A percentile compares a stretch with the other conserved stretches of the same genome.
Conservation (phyloP, 2,113 vertebrate genomes). For the Nycticryphes semicollaris region DNA sequence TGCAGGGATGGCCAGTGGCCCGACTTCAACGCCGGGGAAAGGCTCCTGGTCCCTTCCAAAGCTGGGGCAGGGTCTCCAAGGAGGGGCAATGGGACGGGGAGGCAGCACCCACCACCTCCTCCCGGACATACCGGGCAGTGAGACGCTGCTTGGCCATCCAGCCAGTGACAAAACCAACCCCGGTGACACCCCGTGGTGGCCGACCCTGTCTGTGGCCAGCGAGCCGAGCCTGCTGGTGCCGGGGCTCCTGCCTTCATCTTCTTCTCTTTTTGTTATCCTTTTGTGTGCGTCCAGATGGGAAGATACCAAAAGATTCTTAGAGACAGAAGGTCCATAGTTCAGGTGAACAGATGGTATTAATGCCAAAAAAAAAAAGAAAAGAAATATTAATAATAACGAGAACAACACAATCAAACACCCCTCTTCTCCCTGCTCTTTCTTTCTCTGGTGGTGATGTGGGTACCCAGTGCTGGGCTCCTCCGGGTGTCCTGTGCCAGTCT, state of each 20-base stretch:
- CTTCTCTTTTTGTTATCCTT: not conserved
- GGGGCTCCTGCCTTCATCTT: not conserved
- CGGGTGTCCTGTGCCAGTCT: not conserved
- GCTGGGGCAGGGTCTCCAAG: not conserved
- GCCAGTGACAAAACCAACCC: not conserved
- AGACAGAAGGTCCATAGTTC: conserved; percentile 53
- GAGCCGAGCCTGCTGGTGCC: not conserved
- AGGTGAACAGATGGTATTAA: conserved; percentile 60
- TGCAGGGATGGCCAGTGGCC: rapidly evolving
- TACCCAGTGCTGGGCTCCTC: not conserved
- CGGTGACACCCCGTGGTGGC: not conserved
- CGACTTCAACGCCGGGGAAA: not conserved
- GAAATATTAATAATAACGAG: conserved; percentile 38
- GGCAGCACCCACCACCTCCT: not conserved
- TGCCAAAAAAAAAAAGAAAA: conserved; percentile 45
- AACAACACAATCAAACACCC: conserved; percentile 49
- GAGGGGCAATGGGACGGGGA: not conserved
- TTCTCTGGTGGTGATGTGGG: conserved; percentile 1
- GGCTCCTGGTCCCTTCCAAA: not conserved
- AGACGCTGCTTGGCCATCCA: not conserved
- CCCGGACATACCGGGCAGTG: not conserved
- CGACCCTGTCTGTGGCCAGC: rapidly evolving
- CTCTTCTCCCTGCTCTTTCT: conserved; percentile 50
- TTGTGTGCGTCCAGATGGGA: conserved; percentile 33
- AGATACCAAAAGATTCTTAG: conserved; percentile 58